Conservation (phyloP, 2,113 vertebrate species). For the Garra rufa region DNA sequence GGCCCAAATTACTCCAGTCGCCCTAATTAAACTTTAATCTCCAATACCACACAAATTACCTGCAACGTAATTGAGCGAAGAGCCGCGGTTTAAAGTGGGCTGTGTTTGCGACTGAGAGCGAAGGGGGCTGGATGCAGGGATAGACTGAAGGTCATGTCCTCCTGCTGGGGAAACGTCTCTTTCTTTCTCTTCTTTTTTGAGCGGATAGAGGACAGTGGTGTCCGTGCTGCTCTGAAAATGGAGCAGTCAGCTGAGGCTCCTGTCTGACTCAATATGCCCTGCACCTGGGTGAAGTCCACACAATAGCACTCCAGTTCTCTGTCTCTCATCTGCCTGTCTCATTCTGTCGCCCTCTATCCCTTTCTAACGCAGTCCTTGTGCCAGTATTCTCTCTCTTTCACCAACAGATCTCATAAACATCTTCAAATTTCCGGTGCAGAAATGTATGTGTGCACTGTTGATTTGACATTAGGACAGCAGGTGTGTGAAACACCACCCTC, state of each 20-base stretch:
- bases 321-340: slow-evolving; percentile 25
- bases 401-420: slow-evolving; percentile 43
- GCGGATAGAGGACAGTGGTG: slow-evolving; percentile 46
- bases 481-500: slow-evolving; percentile 35
- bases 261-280: slow-evolving; percentile 61
- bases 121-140: slow-evolving; percentile 56
- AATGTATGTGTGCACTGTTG: slow-evolving; percentile 17
- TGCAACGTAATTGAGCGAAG: slow-evolving; percentile 74
- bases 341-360: neutral
- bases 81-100: slow-evolving; percentile 60
- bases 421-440: slow-evolving; percentile 32
- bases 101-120: slow-evolving; percentile 10
- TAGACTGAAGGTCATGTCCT: slow-evolving; percentile 76
- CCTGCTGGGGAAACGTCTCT: slow-evolving; percentile 59
- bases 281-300: slow-evolving; percentile 68
- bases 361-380: neutral
- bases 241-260: slow-evolving; percentile 62
- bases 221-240: slow-evolving; percentile 53
- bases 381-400: slow-evolving; percentile 20
- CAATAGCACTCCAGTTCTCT: slow-evolving; percentile 49
- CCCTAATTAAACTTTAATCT: slow-evolving; percentile 84
- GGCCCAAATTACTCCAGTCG: slow-evolving; percentile 77
- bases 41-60: slow-evolving; percentile 79
- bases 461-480: slow-evolving; percentile 38
- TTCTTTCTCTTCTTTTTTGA: slow-evolving; percentile 33